phyloP scores from a whole-genome alignment of 2,113 vertebrate species.

The Ceyx melanurus region DNA sequence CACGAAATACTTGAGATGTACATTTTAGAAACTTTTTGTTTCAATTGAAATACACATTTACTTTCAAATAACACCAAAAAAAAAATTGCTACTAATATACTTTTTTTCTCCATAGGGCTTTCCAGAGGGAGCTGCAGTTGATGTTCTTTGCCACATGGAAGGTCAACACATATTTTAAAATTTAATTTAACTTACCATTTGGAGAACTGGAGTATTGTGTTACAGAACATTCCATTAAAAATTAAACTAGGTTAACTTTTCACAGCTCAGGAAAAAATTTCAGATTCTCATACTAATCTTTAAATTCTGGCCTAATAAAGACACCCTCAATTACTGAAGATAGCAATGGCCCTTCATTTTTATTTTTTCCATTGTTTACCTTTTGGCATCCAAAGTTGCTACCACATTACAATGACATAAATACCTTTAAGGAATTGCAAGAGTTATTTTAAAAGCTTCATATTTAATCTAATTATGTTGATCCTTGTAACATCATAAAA shows the following conservation, averaged over 20 bases:
- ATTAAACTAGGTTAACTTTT: not conserved
- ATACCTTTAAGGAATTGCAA: not conserved
- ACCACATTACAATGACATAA: not conserved
- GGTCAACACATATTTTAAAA: not conserved
- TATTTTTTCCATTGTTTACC: not conserved
- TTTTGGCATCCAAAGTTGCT: not conserved
- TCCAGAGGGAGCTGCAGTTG: not conserved
- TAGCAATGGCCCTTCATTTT: not conserved
- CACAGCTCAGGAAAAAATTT: not conserved
- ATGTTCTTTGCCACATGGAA: not conserved
- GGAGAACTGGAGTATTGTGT: not conserved
- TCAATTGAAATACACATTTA: not conserved
- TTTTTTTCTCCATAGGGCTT: not conserved
- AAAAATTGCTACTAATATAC: not conserved
- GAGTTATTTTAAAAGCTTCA: not conserved
- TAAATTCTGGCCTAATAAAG: not conserved
- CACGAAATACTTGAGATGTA: not conserved
- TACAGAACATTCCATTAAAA: not conserved
- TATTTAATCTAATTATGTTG: not conserved
- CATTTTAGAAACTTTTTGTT: not conserved
- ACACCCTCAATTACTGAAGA: not conserved
- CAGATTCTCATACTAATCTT: not conserved
- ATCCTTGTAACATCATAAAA: not conserved
- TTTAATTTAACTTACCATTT: not conserved
- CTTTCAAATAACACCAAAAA: not conserved